Conservation (phyloP, 2,113 vertebrate species). For the Rutilus rutilus region DNA sequence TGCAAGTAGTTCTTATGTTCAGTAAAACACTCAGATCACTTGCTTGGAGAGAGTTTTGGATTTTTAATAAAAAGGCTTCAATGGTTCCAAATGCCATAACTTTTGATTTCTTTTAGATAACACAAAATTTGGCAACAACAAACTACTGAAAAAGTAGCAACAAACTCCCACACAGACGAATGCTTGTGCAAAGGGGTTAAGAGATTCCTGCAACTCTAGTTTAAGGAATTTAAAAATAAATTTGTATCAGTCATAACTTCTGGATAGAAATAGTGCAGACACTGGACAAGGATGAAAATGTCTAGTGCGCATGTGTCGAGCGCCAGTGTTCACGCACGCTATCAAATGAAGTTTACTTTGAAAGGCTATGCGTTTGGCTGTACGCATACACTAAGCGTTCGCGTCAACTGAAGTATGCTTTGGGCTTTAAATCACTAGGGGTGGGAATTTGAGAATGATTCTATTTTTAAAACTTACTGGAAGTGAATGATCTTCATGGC, state of each 20-base stretch:
- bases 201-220: background rate
- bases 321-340: background rate
- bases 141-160: too few relatives aligned
- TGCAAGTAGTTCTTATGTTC: too few relatives aligned
- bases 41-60: too few relatives aligned
- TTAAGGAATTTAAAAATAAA: background rate
- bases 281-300: background rate
- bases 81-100: too few relatives aligned
- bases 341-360: background rate
- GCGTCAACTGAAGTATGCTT: background rate
- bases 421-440: background rate
- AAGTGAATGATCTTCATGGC: background rate
- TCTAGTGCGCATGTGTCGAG: background rate
- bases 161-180: background rate
- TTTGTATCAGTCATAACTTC: background rate
- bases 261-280: background rate
- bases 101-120: too few relatives aligned
- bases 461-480: background rate
- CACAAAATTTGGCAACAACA: too few relatives aligned
- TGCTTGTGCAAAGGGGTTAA: background rate
- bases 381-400: background rate
- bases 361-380: background rate
- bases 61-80: too few relatives aligned
- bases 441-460: background rate
- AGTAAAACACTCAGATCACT: too few relatives aligned